Conservation (phyloP, 2,888 invertebrate species). For the Ferrisia virgata region DNA sequence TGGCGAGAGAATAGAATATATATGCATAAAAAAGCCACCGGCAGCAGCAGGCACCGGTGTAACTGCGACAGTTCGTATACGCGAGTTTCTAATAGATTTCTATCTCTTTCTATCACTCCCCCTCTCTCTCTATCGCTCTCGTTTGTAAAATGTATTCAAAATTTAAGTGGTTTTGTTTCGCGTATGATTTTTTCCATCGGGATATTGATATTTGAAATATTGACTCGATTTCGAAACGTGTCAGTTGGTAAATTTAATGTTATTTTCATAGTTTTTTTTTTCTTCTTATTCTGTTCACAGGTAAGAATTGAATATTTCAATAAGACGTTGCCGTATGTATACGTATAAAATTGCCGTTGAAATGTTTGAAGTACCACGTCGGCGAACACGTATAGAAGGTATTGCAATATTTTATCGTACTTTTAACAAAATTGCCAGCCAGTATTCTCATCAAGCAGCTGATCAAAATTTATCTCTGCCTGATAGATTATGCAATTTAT, state of each 20-base stretch:
- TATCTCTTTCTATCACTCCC: no score
- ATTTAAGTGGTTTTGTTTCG: not conserved
- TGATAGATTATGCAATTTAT: constrained; percentile 17
- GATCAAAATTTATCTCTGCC: constrained; percentile 2
- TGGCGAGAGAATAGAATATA: not conserved
- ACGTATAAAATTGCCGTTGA: not conserved
- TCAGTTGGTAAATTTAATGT: not conserved
- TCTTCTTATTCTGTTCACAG: not conserved
- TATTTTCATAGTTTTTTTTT: not conserved
- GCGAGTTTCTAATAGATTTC: not conserved
- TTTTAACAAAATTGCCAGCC: not conserved
- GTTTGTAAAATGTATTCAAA: not conserved
- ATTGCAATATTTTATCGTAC: not conserved
- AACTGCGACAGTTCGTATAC: not conserved
- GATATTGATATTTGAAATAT: not conserved
- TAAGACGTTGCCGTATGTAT: not conserved
- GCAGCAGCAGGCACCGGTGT: not conserved
- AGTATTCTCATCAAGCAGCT: not conserved
- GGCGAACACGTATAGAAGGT: not conserved
- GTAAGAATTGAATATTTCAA: not conserved
- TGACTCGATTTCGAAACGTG: not conserved
- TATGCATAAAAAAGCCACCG: not conserved
- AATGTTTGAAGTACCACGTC: not conserved
- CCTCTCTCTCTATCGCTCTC: not conserved
- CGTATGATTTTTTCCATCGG: not conserved